Evolutionary conservation across 2,888 invertebrate species (phyloP), one percentile per base, ranked within the genome.

Genomic region (Lysandra bellargus): DNA sequence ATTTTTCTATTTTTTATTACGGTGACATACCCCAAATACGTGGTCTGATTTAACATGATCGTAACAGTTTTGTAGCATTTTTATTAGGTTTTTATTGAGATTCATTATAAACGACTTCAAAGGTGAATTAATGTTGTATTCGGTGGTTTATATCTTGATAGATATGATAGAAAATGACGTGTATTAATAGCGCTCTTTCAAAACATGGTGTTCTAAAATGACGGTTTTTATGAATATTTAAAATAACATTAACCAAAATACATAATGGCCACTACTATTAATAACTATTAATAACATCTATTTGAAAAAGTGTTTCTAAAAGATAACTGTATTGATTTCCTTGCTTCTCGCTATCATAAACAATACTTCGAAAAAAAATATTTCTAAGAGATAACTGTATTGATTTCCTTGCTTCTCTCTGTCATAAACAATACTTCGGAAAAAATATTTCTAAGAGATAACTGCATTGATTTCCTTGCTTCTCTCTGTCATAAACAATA

Each of bases 1-100:
- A 23, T 64, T 64, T 64, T 64, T 23, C 64, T 64, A 64, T 64
- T 64, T 64, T 64, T 64, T 61, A 61, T 61, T 23, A 23, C 61
- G 7, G 23, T 23, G 61, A 7, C 64, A 30, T 64, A 30, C 30
- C 23, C 64, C 9, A 64, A 64, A 64, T 64, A 64, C 30, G 64
- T 30, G 12, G 23, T 30, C 23, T 30, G 64, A 64, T 64, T 64
- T 64, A 9, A 64, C 30, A 30, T 64, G 64, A 64, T 30, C 64
- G 30, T 64, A 64, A 64, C 64, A 64, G 30, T 64, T 64, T 30
- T 64, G n/a, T 3, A 12, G 12, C 12, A 12, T 9, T 64, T 64
- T 64, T 64, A 64, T 23, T 30, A 30, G 30, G 30, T 9, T 64
- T 64, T 64, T 60, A 60, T 60, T 23, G 61, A 61, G 61, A 61